These are phyloP conservation scores for Phrynocephalus guinanensis DNA, from an alignment of 2,797 vertebrate species.

Conservation along the genomic window DNA sequence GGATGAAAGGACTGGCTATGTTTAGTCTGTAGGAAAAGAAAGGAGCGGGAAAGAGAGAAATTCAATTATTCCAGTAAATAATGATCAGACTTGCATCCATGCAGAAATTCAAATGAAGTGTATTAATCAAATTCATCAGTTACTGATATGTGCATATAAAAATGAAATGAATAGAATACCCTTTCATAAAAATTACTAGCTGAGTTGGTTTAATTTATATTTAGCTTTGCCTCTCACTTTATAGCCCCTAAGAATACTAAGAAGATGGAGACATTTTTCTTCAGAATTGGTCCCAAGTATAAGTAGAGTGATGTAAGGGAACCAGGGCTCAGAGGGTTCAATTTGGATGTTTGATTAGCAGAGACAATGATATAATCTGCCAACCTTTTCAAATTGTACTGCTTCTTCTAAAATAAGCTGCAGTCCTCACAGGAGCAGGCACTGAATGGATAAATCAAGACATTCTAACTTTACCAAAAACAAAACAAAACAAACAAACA, in stretches of 20 bases:
- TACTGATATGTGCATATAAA: background rate
- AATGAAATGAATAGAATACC: conserved; percentile 14
- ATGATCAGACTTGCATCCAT: background rate
- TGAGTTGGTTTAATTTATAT: background rate
- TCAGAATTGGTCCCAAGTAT: background rate
- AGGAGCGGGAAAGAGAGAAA: background rate
- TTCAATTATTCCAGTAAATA: conserved; percentile 28
- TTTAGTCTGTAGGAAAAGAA: conserved; percentile 23
- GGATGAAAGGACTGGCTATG: conserved; percentile 27
- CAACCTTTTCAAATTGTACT: background rate
- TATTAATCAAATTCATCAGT: conserved; percentile 11
- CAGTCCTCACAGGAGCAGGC: background rate
- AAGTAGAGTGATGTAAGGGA: background rate
- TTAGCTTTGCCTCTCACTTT: background rate
- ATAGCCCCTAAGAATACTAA: background rate
- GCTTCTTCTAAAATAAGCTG: background rate
- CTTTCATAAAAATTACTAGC: background rate
- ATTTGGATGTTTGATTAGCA: background rate
- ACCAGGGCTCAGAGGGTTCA: background rate
- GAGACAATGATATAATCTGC: background rate
- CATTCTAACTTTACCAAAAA: background rate
- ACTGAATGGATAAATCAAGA: background rate
- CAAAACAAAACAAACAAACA: too few species aligned
- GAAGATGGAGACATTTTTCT: background rate
- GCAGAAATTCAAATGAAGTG: conserved; percentile 27